Evolutionary conservation across 2,113 vertebrate species (phyloP).

Genomic region (Aramus guarauna): DNA sequence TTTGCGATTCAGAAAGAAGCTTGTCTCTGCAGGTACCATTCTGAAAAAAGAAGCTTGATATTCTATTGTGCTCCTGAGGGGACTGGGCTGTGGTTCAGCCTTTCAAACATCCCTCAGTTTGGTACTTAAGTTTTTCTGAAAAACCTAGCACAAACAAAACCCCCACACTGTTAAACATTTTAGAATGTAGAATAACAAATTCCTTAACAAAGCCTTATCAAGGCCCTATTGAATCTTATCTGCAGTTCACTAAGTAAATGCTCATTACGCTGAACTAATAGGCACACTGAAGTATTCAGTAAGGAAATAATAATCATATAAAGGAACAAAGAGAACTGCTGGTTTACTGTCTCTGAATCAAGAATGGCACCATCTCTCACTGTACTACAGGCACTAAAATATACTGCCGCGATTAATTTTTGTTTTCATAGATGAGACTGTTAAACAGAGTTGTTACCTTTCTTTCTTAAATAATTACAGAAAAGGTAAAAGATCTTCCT

Average conservation of each 20-base stretch:
- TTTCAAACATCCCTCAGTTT: slow-evolving; percentile 38
- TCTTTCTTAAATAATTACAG: neutral
- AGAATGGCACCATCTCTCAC: neutral
- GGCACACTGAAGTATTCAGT: slow-evolving; percentile 18
- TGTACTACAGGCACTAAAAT: neutral
- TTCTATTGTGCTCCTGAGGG: neutral
- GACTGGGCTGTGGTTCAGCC: slow-evolving; percentile 22
- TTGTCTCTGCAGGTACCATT: slow-evolving; percentile 25
- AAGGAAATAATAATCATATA: slow-evolving; percentile 34
- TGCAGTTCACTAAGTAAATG: slow-evolving; percentile 69
- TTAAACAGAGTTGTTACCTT: neutral
- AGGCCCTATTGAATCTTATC: slow-evolving; percentile 59
- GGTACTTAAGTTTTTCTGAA: slow-evolving; percentile 13
- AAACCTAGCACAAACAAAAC: slow-evolving; percentile 51
- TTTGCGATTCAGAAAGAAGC: slow-evolving; percentile 32
- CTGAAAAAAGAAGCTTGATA: neutral
- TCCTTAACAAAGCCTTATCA: slow-evolving; percentile 68
- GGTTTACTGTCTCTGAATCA: slow-evolving; percentile 7
- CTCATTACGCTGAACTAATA: slow-evolving; percentile 61
- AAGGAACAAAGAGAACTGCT: slow-evolving; percentile 45
- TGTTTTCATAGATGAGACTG: neutral
- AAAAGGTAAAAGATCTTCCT: neutral
- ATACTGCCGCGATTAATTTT: slow-evolving; percentile 20
- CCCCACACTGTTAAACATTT: slow-evolving; percentile 54
- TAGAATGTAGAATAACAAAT: slow-evolving; percentile 54